Percentiles rank a stretch among this genome's conserved stretches.
phyloP scores from a whole-genome alignment of 2,113 vertebrate species.

The Corydoras maculifer region DNA sequence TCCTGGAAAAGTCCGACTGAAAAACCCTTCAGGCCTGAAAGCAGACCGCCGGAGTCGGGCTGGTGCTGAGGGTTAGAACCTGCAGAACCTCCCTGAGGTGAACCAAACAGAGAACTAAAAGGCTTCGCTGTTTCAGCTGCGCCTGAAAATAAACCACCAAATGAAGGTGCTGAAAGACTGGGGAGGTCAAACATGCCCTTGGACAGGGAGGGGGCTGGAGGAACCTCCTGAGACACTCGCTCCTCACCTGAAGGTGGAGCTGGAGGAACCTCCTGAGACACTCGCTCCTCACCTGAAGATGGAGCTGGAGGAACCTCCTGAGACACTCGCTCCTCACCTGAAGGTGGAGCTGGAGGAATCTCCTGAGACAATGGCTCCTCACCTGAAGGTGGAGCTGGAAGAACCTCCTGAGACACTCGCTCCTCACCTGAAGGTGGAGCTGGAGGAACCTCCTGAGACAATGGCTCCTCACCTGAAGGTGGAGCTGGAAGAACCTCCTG shows the following conservation, averaged over 20 bases:
- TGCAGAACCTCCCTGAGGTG: slow-evolving; percentile 51
- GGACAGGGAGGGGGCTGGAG: slow-evolving; percentile 36
- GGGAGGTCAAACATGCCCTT: slow-evolving; percentile 71
- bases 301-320: slow-evolving; percentile 31
- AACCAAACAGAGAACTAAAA: slow-evolving; percentile 75
- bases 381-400: too few species aligned
- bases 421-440: too few species aligned
- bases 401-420: too few species aligned
- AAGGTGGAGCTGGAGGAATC: not conserved
- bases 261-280: too few species aligned
- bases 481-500: too few species aligned
- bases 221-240: slow-evolving; percentile 30
- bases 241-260: slow-evolving; percentile 2
- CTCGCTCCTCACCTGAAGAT: too few species aligned
- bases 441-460: too few species aligned
- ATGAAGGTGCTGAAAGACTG: slow-evolving; percentile 60
- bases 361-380: too few species aligned
- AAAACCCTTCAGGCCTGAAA: slow-evolving; percentile 78
- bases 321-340: not conserved
- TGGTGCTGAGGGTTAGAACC: slow-evolving; percentile 45
- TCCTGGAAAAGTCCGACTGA: slow-evolving; percentile 80
- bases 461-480: too few species aligned
- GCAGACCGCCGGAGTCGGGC: slow-evolving; percentile 61
- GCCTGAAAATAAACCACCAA: slow-evolving; percentile 68
- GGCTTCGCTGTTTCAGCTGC: slow-evolving; percentile 64